These are phyloP conservation scores for Torymus texanus DNA, from an alignment of 2,888 invertebrate species.

Conservation along the genomic window DNA sequence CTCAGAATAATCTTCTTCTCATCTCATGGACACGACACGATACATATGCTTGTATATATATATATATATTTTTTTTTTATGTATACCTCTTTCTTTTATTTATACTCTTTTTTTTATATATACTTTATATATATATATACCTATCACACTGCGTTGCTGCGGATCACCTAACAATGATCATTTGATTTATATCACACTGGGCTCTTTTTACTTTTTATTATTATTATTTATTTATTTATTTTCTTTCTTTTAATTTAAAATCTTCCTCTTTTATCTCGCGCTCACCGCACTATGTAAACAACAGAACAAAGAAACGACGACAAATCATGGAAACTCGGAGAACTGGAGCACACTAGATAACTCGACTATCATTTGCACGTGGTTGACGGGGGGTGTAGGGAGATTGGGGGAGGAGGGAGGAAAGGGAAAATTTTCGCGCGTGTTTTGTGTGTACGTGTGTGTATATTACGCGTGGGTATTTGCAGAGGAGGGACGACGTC, in stretches of 20 bases:
- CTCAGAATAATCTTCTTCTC: slow-evolving; percentile 46
- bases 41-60: slow-evolving; percentile 41
- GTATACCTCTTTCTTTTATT: slow-evolving; percentile 51
- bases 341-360: slow-evolving; percentile 68
- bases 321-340: slow-evolving; percentile 59
- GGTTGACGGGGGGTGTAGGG: slow-evolving; percentile 58
- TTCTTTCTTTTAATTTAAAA: slow-evolving; percentile 32
- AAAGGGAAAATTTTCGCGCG: background rate
- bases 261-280: slow-evolving; percentile 16
- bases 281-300: slow-evolving; percentile 55
- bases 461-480: background rate
- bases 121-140: slow-evolving; percentile 59
- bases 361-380: slow-evolving; percentile 44
- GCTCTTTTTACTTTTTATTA: slow-evolving; percentile 50
- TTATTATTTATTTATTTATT: slow-evolving; percentile 25
- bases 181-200: slow-evolving; percentile 69
- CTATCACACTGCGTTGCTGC: slow-evolving; percentile 58
- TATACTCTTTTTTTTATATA: slow-evolving; percentile 57
- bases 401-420: slow-evolving; percentile 34
- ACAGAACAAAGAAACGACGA: slow-evolving; percentile 32
- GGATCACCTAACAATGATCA: slow-evolving; percentile 56
- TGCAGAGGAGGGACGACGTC: slow-evolving; percentile 30
- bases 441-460: background rate
- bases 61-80: slow-evolving; percentile 45
- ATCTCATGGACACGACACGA: slow-evolving; percentile 56